Percentiles rank a stretch among this genome's conserved stretches.
Evolutionary conservation across 92 coral and sea anemone species (phyloP).

Genomic region (Chrysogorgia sp.): DNA sequence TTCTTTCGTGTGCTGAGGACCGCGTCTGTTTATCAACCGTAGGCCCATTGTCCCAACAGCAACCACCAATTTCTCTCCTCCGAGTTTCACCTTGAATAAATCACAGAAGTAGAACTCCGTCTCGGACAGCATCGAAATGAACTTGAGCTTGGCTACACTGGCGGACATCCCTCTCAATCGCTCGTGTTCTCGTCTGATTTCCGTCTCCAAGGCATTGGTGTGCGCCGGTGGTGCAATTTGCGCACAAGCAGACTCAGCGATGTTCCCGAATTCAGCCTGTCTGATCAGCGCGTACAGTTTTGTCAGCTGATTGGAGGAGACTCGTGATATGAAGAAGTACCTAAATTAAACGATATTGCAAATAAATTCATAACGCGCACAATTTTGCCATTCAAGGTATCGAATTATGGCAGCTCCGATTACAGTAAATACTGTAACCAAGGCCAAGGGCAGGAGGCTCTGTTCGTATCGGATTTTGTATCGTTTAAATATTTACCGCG

Average conservation of each 20-base stretch:
- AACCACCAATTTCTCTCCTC: constrained; percentile 76
- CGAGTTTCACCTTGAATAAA: constrained; percentile 86
- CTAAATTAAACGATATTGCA: constrained; percentile 58
- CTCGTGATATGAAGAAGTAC: constrained; percentile 83
- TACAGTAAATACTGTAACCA: too few relatives aligned
- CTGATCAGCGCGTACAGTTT: constrained; percentile 82
- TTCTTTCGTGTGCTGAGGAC: constrained; percentile 78
- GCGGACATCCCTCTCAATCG: constrained; percentile 72
- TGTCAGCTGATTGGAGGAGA: constrained; percentile 71
- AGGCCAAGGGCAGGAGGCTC: too few relatives aligned
- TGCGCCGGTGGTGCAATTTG: constrained; percentile 65
- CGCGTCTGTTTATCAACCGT: constrained; percentile 78
- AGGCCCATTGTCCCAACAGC: constrained; percentile 91
- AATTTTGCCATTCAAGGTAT: background rate
- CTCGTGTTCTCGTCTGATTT: constrained; percentile 67
- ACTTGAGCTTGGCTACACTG: constrained; percentile 75
- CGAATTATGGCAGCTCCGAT: background rate
- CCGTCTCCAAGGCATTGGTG: constrained; percentile 75
- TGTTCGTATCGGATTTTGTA: too few relatives aligned
- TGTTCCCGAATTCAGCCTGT: constrained; percentile 88
- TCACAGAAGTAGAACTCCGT: constrained; percentile 92
- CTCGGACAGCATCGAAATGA: constrained; percentile 78
- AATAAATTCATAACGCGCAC: background rate
- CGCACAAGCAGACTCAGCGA: constrained; percentile 38
- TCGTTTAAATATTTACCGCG: constrained; percentile 79